These are phyloP conservation scores for Plusia festucae DNA, from an alignment of 2,888 invertebrate genomes.

Conservation along the genomic window DNA sequence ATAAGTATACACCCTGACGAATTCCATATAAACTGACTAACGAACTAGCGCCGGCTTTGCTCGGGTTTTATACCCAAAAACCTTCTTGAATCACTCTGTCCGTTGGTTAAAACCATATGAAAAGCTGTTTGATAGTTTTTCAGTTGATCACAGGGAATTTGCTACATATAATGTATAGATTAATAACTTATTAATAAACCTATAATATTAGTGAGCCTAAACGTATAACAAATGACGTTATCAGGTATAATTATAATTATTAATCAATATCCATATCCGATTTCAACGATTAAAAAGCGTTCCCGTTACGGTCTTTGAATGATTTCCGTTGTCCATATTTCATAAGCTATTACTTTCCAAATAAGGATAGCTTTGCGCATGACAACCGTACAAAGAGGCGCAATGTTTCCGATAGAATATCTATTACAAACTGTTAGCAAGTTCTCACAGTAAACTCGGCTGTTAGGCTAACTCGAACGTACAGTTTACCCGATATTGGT, in stretches of 20 bases:
- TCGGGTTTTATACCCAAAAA: too few species aligned
- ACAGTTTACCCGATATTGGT: neutral
- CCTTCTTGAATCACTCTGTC: too few species aligned
- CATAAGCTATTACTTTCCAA: constrained; percentile 22
- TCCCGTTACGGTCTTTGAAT: constrained; percentile 33
- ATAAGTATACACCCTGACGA: too few species aligned
- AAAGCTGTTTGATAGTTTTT: too few species aligned
- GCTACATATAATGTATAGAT: too few species aligned
- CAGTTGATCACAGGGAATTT: too few species aligned
- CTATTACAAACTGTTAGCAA: neutral
- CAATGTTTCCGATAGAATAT: constrained; percentile 21
- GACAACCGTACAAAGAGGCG: constrained; percentile 33
- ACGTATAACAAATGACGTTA: neutral
- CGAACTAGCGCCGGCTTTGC: too few species aligned
- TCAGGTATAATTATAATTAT: neutral
- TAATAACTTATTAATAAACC: too few species aligned
- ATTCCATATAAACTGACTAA: too few species aligned
- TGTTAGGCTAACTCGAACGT: neutral
- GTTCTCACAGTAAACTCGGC: neutral
- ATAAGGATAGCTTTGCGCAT: constrained; percentile 49
- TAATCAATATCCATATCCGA: neutral
- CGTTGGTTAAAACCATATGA: too few species aligned
- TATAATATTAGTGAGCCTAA: too few species aligned
- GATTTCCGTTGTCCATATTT: constrained; percentile 52
- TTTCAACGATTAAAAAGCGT: constrained; percentile 10